A percentile compares a stretch with the other conserved stretches of the same genome.
Conservation (phyloP, 2,797 vertebrate species). For the Choloepus didactylus region DNA sequence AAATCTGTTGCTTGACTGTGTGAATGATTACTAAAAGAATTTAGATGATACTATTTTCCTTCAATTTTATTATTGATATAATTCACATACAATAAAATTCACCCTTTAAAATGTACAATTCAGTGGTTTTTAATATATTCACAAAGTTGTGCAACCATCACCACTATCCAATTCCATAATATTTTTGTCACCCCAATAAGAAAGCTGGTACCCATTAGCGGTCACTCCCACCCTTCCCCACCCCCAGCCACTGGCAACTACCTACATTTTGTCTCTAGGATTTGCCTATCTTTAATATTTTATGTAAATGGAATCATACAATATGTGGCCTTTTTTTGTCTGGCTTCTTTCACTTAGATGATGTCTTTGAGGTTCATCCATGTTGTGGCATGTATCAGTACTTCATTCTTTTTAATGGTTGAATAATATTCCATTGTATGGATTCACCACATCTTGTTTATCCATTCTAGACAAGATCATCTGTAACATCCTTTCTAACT, state of each 20-base stretch:
- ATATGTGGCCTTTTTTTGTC: neutral
- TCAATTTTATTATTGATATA: neutral
- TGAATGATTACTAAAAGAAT: neutral
- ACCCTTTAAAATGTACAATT: neutral
- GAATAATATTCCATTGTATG: neutral
- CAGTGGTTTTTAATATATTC: neutral
- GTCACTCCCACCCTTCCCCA: neutral
- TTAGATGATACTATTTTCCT: constrained; percentile 28
- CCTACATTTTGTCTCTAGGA: neutral
- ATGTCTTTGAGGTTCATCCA: neutral
- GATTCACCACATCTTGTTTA: neutral
- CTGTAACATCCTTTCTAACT: neutral
- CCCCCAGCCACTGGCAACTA: neutral
- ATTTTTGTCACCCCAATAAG: neutral
- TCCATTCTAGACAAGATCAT: neutral
- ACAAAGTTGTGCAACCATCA: neutral
- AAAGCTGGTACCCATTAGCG: neutral
- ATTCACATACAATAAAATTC: neutral
- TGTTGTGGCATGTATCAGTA: no score
- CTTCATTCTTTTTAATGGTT: neutral
- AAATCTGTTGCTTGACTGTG: neutral
- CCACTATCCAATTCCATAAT: neutral
- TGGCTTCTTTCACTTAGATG: neutral
- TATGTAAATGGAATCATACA: neutral
- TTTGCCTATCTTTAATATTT: neutral